Evolutionary conservation across 2,113 vertebrate genomes (phyloP).

Genomic region (Colaptes auratus): DNA sequence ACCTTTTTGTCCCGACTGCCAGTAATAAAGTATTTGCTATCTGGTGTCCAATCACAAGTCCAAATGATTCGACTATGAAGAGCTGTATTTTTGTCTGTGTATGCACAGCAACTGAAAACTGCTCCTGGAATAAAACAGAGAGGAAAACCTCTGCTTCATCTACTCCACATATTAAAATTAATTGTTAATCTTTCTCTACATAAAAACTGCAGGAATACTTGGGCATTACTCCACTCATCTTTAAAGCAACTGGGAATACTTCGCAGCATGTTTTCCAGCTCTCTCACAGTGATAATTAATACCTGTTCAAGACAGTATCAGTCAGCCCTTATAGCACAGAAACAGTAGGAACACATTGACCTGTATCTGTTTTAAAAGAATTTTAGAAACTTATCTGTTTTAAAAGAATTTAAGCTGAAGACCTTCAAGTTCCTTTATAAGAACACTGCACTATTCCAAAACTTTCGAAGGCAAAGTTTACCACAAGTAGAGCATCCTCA

Average conservation of each 20-base stretch:
- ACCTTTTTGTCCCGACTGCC: slow-evolving; percentile 98
- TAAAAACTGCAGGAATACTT: background rate
- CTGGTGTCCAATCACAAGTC: slow-evolving; percentile 97
- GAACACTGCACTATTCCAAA: too few relatives aligned
- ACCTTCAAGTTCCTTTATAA: background rate
- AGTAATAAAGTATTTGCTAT: slow-evolving; percentile 92
- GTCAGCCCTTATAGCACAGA: background rate
- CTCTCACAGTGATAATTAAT: background rate
- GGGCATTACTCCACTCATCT: background rate
- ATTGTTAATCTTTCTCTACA: background rate
- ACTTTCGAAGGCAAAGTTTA: too few relatives aligned
- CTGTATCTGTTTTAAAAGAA: background rate
- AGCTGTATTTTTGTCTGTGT: slow-evolving; percentile 87
- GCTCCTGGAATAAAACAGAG: slow-evolving; percentile 76
- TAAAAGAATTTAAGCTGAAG: background rate
- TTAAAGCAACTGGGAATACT: background rate
- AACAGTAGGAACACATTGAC: background rate
- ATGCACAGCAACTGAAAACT: slow-evolving; percentile 82
- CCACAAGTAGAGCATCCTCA: fast-evolving
- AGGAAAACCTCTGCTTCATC: background rate
- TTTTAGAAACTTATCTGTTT: background rate
- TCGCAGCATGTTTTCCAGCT: background rate
- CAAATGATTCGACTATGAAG: slow-evolving; percentile 95
- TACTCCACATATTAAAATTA: background rate
- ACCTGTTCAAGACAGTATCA: background rate